phyloP scores from a whole-genome alignment of 2,888 invertebrate genomes.

The Himalopsyche japonica region DNA sequence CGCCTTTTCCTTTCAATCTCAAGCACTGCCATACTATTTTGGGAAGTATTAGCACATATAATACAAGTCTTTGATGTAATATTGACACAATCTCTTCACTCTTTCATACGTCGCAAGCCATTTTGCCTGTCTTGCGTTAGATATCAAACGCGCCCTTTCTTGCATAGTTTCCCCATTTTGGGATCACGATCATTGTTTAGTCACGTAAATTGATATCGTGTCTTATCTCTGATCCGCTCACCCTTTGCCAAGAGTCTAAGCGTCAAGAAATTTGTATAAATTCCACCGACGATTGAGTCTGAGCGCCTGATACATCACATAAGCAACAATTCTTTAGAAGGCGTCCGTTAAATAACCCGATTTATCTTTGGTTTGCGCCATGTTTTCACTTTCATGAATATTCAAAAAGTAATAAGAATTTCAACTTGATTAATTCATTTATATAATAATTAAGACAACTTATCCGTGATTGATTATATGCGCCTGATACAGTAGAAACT shows the following conservation, averaged over 20 bases:
- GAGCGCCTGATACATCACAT: not conserved
- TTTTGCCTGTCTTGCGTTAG: not conserved
- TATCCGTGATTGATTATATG: too few relatives aligned
- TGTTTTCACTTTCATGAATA: too few relatives aligned
- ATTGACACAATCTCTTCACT: not conserved
- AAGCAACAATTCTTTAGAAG: not conserved
- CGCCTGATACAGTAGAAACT: too few relatives aligned
- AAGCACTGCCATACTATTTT: too few relatives aligned
- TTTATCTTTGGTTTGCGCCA: too few relatives aligned
- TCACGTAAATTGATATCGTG: conserved; percentile 32
- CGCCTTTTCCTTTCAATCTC: too few relatives aligned
- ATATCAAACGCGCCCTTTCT: not conserved
- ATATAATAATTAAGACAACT: too few relatives aligned
- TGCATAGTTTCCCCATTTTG: conserved; percentile 4
- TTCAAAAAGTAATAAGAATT: too few relatives aligned
- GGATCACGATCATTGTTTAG: conserved; percentile 7
- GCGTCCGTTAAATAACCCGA: too few relatives aligned
- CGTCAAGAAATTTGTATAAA: not conserved
- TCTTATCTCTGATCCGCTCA: conserved; percentile 24
- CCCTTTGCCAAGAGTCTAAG: not conserved
- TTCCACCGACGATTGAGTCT: not conserved
- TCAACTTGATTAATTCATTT: too few relatives aligned
- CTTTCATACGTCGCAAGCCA: not conserved
- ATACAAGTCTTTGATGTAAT: not conserved
- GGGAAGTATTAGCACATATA: not conserved